Evolutionary conservation across 37 sponge, comb jelly and placozoan species (phyloP), one percentile per base, ranked within the genome.

Genomic region (Lycopodina hypogea): DNA sequence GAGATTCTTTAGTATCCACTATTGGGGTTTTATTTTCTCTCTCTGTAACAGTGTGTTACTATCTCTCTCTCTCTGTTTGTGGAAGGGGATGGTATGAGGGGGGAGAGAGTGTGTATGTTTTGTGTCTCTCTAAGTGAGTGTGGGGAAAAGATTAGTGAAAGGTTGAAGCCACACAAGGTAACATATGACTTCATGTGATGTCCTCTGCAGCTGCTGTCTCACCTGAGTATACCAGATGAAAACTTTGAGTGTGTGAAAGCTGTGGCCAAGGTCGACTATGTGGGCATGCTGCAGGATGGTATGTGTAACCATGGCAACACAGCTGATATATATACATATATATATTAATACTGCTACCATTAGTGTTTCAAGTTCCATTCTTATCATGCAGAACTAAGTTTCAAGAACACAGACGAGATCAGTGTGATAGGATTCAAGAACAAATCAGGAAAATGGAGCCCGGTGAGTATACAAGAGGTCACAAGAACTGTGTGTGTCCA

Each of bases 191-290:
- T n/a, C n/a, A n/a, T n/a, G n/a, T n/a, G n/a, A n/a, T 33, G 2
- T 30, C 53, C 59, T 48, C 34, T 52, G 42, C 75, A 92, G 93
- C 77, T 92, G 36, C 53, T 92, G 1, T 81, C 85, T 64, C 93
- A 92, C 51, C 38, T 92, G 56, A 87, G 88, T 68, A 71, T 88
- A 15, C 93, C 93, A 40, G 93, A 92, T 81, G 93, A 92, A 42
- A 65, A 68, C 32, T 92, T 42, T 51, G 67, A 73, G 53, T 82
- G 69, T 67, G 40, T 56, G 38, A 78, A 70, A 42, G 75, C 64
- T 53, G 87, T 77, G 69, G 72, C 84, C 14, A 80, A 76, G 34
- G 68, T 88, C 34, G 56, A 48, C 28, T 88, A 92, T 40, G 17
- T 92, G 28, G 93, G 85, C 6, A 88, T 87, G 81, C 72, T 82